phyloP scores from a whole-genome alignment of 2,113 vertebrate species.

The Clupea harengus region DNA sequence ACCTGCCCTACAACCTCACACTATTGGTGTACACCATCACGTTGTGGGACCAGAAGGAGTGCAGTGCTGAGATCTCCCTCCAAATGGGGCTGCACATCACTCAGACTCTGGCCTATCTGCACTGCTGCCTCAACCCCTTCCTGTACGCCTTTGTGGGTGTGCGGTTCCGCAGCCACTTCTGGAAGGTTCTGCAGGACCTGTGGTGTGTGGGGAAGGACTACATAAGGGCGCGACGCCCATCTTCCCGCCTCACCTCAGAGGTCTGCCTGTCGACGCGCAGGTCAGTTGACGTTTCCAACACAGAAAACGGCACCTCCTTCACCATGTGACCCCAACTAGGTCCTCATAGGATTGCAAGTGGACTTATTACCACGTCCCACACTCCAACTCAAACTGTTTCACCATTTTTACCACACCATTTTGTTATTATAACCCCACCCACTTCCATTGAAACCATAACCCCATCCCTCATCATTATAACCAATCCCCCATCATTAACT shows the following conservation, averaged over 20 bases:
- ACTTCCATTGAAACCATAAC: too few relatives aligned
- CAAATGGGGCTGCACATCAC: conserved; percentile 55
- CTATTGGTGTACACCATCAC: conserved; percentile 65
- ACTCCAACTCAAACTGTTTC: too few relatives aligned
- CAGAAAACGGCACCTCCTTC: conserved; percentile 77
- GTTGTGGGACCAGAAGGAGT: conserved; percentile 54
- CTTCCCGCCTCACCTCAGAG: conserved; percentile 69
- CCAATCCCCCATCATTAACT: too few relatives aligned
- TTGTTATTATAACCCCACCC: too few relatives aligned
- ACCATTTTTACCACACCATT: too few relatives aligned
- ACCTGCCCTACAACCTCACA: conserved; percentile 82
- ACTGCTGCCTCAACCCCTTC: conserved; percentile 88
- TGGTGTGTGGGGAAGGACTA: conserved; percentile 75
- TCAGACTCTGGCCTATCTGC: conserved; percentile 83
- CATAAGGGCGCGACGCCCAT: conserved; percentile 48
- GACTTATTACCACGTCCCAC: too few relatives aligned
- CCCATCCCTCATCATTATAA: too few relatives aligned
- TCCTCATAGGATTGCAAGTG: neutral
- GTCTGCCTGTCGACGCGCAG: conserved; percentile 68
- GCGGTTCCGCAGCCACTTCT: conserved; percentile 85
- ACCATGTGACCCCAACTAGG: conserved; percentile 67
- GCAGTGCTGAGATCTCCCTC: conserved; percentile 35
- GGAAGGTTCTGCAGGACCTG: conserved; percentile 74
- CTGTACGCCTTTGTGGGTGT: conserved; percentile 91
- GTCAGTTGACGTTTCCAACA: conserved; percentile 66